A percentile compares a stretch with the other conserved stretches of the same genome.
These are phyloP conservation scores for Chironomus tepperi DNA, from an alignment of 1,140 invertebrate species.

Conservation along the genomic window DNA sequence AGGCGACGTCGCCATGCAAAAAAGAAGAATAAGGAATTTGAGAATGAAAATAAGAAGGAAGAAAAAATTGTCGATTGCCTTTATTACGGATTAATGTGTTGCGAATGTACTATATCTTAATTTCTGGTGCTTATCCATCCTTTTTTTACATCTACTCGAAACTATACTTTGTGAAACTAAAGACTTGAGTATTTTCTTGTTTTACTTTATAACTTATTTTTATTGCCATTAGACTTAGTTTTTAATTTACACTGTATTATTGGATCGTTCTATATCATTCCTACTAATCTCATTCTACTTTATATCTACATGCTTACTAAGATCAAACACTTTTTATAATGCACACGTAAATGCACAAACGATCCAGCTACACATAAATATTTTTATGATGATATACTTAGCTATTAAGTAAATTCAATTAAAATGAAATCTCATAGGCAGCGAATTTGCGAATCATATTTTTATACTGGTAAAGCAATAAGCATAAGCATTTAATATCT, in stretches of 20 bases:
- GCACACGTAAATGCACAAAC: neutral
- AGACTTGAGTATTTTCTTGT: conserved; percentile 1
- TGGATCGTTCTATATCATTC: no score
- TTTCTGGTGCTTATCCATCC: neutral
- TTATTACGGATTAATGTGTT: neutral
- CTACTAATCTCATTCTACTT: no score
- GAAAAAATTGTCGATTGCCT: neutral
- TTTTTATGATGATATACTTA: no score
- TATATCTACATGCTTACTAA: neutral
- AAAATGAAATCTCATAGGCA: no score
- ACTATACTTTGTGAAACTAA: neutral
- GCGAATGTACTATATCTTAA: neutral
- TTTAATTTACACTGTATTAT: neutral
- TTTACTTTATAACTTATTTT: neutral
- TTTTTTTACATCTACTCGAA: neutral
- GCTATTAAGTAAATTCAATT: no score
- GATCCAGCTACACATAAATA: no score
- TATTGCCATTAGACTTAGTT: conserved; percentile 5
- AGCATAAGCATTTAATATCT: no score
- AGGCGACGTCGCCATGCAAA: neutral
- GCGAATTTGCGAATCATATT: no score
- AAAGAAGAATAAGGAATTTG: conserved; percentile 5
- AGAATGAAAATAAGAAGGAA: neutral
- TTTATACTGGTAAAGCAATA: no score
- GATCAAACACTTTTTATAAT: neutral